Conservation (phyloP, 2,888 invertebrate genomes). For the Xylocampa areola region DNA sequence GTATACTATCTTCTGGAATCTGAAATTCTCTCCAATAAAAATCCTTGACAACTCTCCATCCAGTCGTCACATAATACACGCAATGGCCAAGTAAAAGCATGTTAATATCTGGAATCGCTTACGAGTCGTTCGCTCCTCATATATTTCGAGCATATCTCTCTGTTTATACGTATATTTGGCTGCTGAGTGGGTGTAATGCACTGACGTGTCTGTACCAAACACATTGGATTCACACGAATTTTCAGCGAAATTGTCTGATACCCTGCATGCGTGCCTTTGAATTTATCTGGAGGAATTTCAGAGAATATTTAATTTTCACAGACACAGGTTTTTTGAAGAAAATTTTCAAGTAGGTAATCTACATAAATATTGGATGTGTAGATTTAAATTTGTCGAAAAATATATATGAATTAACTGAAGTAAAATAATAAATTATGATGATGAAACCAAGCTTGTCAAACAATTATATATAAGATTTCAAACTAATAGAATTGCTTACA, state of each 20-base stretch:
- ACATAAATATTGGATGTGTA: too few relatives aligned
- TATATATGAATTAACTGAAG: conserved; percentile 7
- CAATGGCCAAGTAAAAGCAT: conserved; percentile 43
- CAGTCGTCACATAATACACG: conserved; percentile 31
- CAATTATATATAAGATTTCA: neutral
- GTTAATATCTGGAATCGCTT: conserved; percentile 45
- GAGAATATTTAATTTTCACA: too few relatives aligned
- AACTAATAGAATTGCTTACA: too few relatives aligned
- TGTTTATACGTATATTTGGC: conserved; percentile 69
- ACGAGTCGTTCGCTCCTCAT: conserved; percentile 57
- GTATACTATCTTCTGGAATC: too few relatives aligned
- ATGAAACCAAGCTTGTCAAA: neutral
- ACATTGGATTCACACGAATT: conserved; percentile 48
- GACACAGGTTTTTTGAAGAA: too few relatives aligned
- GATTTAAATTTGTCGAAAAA: neutral
- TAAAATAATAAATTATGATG: neutral
- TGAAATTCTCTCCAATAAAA: neutral
- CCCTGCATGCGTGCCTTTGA: conserved; percentile 39
- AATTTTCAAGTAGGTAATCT: too few relatives aligned
- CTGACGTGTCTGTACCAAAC: conserved; percentile 48
- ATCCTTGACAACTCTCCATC: conserved; percentile 18
- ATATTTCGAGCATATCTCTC: conserved; percentile 64
- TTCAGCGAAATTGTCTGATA: conserved; percentile 43
- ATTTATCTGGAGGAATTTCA: conserved; percentile 26
- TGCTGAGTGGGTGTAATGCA: conserved; percentile 66